These are phyloP conservation scores for Stratiomys singularior DNA, from an alignment of 2,888 invertebrate species.

Conservation along the genomic window DNA sequence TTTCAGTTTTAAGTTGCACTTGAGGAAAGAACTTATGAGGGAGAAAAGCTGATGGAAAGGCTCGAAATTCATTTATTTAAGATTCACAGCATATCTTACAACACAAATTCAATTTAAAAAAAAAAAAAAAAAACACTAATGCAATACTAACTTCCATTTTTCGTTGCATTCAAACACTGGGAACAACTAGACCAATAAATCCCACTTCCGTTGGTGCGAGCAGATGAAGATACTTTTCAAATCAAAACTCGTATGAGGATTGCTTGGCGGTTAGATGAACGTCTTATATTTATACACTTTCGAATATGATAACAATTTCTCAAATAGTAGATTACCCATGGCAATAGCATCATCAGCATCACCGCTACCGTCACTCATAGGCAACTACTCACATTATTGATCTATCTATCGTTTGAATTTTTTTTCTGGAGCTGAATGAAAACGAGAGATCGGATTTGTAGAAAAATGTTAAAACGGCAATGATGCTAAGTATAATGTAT, in stretches of 20 bases:
- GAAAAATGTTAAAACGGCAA: neutral
- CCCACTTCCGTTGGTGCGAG: neutral
- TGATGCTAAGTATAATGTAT: neutral
- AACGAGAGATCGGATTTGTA: neutral
- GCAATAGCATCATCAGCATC: neutral
- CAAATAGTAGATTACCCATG: constrained; percentile 15
- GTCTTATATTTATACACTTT: constrained; percentile 38
- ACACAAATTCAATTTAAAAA: no score
- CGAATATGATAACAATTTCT: constrained; percentile 29
- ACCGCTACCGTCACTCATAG: neutral
- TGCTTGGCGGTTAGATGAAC: neutral
- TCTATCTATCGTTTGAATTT: constrained; percentile 13
- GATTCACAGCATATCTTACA: no score
- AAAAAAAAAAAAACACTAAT: no score
- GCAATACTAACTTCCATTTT: constrained; percentile 35
- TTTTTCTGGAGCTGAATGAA: neutral
- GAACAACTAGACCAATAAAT: constrained; percentile 17
- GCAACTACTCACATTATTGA: neutral
- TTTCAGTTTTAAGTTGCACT: no score
- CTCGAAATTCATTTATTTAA: no score
- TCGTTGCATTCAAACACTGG: constrained; percentile 13
- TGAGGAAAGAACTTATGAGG: no score
- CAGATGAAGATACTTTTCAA: constrained; percentile 21
- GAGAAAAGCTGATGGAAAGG: no score
- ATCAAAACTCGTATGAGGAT: constrained; percentile 22